These are phyloP conservation scores for Falco novaeseelandiae DNA, from an alignment of 2,797 vertebrate species.

Conservation along the genomic window DNA sequence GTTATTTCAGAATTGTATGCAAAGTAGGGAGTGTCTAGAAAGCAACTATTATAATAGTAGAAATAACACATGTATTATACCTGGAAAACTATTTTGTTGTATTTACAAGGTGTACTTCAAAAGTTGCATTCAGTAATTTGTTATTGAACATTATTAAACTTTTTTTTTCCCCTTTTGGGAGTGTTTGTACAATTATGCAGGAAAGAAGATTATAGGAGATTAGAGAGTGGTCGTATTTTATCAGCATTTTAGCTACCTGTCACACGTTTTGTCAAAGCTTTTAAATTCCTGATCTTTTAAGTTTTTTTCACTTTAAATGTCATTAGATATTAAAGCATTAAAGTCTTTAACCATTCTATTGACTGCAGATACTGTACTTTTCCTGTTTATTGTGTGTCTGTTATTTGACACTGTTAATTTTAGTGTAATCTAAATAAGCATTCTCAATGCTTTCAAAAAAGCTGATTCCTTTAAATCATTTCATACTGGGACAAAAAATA, in stretches of 20 bases:
- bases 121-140: neutral
- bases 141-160: neutral
- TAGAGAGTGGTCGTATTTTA: neutral
- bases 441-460: neutral
- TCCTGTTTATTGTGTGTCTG: neutral
- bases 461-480: neutral
- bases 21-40: neutral
- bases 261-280: neutral
- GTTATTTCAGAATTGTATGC: neutral
- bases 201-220: neutral
- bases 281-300: neutral
- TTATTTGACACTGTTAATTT: neutral
- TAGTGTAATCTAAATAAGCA: neutral
- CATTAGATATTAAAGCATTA: neutral
- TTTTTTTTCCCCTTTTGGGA: neutral
- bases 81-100: neutral
- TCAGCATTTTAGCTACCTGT: neutral
- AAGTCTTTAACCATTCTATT: neutral
- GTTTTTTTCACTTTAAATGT: neutral
- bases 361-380: neutral
- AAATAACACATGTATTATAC: neutral
- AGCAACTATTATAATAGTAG: neutral
- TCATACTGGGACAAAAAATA: neutral
- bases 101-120: neutral
- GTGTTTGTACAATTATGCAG: neutral